Evolutionary conservation across 2,888 invertebrate genomes (phyloP).

Genomic region (Sympetrum striolatum): DNA sequence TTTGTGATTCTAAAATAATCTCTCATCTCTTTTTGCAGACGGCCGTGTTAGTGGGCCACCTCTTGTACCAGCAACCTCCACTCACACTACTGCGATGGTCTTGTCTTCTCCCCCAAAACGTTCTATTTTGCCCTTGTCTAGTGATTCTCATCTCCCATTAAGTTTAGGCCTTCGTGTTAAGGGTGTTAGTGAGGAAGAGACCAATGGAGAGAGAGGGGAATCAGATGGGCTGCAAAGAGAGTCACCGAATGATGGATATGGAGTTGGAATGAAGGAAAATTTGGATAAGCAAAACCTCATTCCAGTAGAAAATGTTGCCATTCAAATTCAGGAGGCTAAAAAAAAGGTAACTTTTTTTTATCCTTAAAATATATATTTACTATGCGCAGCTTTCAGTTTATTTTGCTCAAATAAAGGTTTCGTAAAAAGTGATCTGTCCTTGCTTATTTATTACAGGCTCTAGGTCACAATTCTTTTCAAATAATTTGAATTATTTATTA

Average conservation of each 20-base stretch:
- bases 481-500: no score
- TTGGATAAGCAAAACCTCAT: neutral
- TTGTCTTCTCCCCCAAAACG: neutral
- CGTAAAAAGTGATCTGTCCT: no score
- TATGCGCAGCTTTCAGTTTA: no score
- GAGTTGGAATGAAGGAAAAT: neutral
- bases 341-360: neutral
- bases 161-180: neutral
- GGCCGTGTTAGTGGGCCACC: neutral
- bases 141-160: neutral
- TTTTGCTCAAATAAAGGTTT: no score
- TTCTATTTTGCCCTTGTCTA: neutral
- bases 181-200: constrained; percentile 2
- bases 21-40: neutral
- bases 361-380: no score
- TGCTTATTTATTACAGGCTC: no score
- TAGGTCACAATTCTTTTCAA: no score
- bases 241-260: neutral
- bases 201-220: neutral
- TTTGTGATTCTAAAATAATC: neutral
- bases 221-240: neutral
- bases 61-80: neutral
- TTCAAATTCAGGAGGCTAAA: neutral
- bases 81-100: neutral
- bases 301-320: neutral